phyloP scores from a whole-genome alignment of 2,888 invertebrate genomes.

The Tricholauxania praeusta region DNA sequence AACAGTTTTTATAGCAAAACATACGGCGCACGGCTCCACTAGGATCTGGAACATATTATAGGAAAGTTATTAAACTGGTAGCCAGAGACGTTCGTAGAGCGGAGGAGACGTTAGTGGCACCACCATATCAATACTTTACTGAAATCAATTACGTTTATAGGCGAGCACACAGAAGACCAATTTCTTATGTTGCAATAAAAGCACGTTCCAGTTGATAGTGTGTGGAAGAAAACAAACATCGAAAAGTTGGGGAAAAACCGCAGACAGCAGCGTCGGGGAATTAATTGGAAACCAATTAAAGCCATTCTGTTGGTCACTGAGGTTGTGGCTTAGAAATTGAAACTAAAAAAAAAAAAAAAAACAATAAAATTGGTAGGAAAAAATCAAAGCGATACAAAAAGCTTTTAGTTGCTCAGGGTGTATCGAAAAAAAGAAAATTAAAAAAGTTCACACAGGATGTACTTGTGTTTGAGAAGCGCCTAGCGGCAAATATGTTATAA shows the following conservation, averaged over 20 bases:
- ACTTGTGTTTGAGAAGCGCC: too few species aligned
- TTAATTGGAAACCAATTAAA: constrained; percentile 54
- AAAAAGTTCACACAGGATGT: too few species aligned
- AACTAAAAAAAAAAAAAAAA: background rate
- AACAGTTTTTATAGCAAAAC: constrained; percentile 49
- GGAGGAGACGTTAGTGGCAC: background rate
- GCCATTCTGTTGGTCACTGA: constrained; percentile 34
- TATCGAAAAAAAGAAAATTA: too few species aligned
- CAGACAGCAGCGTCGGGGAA: constrained; percentile 45
- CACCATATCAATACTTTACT: background rate
- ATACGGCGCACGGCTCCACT: background rate
- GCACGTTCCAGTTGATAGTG: constrained; percentile 18
- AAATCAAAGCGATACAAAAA: background rate
- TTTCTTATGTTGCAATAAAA: constrained; percentile 2
- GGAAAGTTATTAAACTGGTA: constrained; percentile 3
- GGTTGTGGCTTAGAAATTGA: background rate
- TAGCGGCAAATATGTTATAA: too few species aligned
- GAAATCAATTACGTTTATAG: constrained; percentile 6
- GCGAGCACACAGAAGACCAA: background rate
- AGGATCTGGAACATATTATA: too few species aligned
- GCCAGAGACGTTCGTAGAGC: background rate
- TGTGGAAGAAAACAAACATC: constrained; percentile 12
- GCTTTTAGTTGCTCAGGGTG: too few species aligned
- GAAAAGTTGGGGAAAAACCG: constrained; percentile 22
- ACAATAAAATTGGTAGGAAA: constrained; percentile 1